These are phyloP conservation scores for Yponomeuta sedellus DNA, from an alignment of 2,888 invertebrate species.

Conservation along the genomic window DNA sequence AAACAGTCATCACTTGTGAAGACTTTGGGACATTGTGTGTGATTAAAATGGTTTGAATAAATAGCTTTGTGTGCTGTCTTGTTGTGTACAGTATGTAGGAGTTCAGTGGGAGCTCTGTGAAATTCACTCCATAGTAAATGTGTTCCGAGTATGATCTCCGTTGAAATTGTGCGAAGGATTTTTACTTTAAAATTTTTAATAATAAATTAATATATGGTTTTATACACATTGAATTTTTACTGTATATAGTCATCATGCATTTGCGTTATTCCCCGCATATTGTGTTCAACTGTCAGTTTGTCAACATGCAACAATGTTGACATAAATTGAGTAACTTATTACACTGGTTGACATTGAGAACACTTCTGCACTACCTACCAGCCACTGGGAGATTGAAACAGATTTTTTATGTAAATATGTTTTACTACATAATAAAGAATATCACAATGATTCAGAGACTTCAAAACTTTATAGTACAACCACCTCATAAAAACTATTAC, in stretches of 20 bases:
- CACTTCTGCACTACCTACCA: too few relatives aligned
- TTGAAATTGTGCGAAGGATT: conserved; percentile 50
- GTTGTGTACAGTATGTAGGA: neutral
- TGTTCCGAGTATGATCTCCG: conserved; percentile 31
- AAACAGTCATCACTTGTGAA: conserved; percentile 15
- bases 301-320: too few relatives aligned
- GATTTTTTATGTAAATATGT: too few relatives aligned
- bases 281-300: too few relatives aligned
- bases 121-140: conserved; percentile 12
- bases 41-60: neutral
- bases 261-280: too few relatives aligned
- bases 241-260: too few relatives aligned
- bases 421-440: too few relatives aligned
- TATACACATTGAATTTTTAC: conserved; percentile 44
- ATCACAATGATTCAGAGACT: too few relatives aligned
- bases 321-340: too few relatives aligned
- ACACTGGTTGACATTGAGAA: too few relatives aligned
- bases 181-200: conserved; percentile 69
- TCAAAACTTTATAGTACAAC: conserved; percentile 11
- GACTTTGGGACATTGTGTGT: conserved; percentile 20
- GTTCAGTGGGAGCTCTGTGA: neutral
- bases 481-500: neutral
- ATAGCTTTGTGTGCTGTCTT: conserved; percentile 16
- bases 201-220: conserved; percentile 64
- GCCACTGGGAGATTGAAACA: too few relatives aligned